Conservation (phyloP, 1,140 invertebrate species). For the Monomorium pharaonis region DNA sequence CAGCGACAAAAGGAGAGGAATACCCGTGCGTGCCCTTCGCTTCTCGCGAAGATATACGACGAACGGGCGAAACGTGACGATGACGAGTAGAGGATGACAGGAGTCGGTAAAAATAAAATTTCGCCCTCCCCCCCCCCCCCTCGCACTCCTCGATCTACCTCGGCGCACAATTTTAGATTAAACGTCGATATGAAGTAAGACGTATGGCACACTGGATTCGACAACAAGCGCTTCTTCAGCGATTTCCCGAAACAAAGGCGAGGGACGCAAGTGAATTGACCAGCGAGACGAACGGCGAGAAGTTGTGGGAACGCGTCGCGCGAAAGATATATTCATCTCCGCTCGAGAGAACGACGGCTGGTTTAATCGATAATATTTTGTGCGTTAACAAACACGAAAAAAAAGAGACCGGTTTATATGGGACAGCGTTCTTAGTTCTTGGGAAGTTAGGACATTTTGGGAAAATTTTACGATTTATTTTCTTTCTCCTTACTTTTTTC, state of each 20-base stretch:
- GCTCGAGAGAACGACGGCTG: not conserved
- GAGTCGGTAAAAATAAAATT: not conserved
- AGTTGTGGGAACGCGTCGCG: not conserved
- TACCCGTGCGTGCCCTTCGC: not conserved
- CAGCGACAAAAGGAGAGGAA: not conserved
- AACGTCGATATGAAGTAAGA: no score
- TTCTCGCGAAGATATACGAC: not conserved
- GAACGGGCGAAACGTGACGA: no score
- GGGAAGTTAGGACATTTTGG: no score
- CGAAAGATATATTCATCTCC: not conserved
- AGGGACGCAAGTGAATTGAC: no score
- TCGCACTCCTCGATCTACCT: not conserved
- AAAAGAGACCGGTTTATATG: no score
- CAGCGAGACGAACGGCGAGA: not conserved
- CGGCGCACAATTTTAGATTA: not conserved
- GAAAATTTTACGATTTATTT: no score
- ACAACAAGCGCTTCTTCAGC: no score
- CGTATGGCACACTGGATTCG: no score
- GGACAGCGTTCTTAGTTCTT: no score
- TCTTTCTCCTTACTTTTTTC: no score
- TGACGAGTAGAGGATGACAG: not conserved
- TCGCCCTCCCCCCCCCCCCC: no score
- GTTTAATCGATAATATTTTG: not conserved
- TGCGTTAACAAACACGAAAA: not conserved
- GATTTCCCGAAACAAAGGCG: no score